Evolutionary conservation across 2,888 invertebrate species (phyloP).

Genomic region (Dyspetes luteomarginatus): DNA sequence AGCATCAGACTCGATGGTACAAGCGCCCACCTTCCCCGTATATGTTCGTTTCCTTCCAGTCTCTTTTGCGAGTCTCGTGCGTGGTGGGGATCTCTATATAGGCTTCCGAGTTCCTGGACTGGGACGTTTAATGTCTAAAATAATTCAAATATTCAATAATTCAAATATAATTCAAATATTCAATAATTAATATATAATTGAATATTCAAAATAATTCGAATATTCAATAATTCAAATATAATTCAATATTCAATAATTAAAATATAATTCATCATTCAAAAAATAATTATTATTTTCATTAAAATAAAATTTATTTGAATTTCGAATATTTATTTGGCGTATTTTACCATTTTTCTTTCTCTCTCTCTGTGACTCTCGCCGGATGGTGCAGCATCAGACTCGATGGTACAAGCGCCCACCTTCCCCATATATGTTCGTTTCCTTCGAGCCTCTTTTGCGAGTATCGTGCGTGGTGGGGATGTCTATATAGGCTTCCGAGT

Average conservation of each 20-base stretch:
- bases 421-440: conserved; percentile 43
- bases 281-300: not conserved
- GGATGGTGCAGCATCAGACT: conserved; percentile 47
- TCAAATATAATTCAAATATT: too few species aligned
- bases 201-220: too few species aligned
- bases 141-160: too few species aligned
- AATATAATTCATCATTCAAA: not conserved
- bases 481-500: conserved; percentile 78
- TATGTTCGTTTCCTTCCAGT: conserved; percentile 45
- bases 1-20: conserved; percentile 48
- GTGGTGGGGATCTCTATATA: conserved; percentile 80
- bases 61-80: conserved; percentile 25
- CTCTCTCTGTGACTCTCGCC: not conserved
- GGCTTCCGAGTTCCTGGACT: conserved; percentile 74
- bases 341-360: conserved; percentile 14
- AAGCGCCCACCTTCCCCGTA: conserved; percentile 51
- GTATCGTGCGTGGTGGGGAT: conserved; percentile 74
- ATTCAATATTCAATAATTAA: not conserved
- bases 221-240: not conserved
- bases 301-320: not conserved
- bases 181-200: too few species aligned
- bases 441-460: conserved; percentile 51
- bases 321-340: not conserved
- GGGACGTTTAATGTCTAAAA: too few species aligned
- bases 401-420: conserved; percentile 43